These are phyloP conservation scores for Gobio occitaniae DNA, from an alignment of 2,797 vertebrate species.

Conservation along the genomic window DNA sequence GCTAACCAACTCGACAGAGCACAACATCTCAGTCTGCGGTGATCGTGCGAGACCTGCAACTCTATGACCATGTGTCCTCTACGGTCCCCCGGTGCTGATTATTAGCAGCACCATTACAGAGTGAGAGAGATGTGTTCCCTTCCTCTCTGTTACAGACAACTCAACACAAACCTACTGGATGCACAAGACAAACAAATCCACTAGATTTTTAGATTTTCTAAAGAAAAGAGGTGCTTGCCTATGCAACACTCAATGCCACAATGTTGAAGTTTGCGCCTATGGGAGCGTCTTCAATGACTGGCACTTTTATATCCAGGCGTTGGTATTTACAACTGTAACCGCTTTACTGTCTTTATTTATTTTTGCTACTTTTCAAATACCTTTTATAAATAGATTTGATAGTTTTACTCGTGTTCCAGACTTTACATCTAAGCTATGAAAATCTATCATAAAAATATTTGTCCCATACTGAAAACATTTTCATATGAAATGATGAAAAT, in stretches of 20 bases:
- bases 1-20: slow-evolving; percentile 14
- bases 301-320: background rate
- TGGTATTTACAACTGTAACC: background rate
- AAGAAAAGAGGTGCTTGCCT: background rate
- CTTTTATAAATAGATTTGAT: background rate
- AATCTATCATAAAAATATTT: background rate
- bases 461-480: background rate
- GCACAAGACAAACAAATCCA: background rate
- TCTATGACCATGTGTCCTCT: slow-evolving; percentile 39
- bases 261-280: background rate
- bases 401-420: background rate
- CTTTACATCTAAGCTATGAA: background rate
- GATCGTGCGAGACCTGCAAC: background rate
- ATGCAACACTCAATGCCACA: background rate
- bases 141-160: background rate
- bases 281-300: background rate
- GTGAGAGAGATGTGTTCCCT: background rate
- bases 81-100: slow-evolving; percentile 6
- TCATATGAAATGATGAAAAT: background rate
- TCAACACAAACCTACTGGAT: background rate
- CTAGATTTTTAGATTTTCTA: background rate
- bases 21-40: slow-evolving; percentile 30
- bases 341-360: background rate
- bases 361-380: background rate
- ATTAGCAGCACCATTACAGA: background rate